Conservation (phyloP, 64 coral and sea anemone genomes). For the Porites lutea region DNA sequence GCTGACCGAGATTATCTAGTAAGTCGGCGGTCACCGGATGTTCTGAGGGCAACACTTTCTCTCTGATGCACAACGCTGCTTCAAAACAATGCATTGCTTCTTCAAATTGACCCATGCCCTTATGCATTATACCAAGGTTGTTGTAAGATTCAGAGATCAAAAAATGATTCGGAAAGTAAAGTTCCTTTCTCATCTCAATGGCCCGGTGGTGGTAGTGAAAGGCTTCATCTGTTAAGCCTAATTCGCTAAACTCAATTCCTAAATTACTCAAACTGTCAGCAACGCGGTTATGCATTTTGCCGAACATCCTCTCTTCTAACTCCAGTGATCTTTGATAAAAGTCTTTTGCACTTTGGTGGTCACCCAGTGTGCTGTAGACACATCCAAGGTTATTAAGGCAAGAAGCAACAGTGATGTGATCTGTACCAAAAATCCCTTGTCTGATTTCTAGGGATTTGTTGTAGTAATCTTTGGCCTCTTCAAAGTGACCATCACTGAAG, state of each 20-base stretch:
- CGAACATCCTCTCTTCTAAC: not conserved
- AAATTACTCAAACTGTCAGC: slow-evolving; percentile 4
- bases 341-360: not conserved
- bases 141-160: slow-evolving; percentile 20
- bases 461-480: not conserved
- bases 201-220: not conserved
- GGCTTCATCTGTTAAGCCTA: not conserved
- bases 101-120: not conserved
- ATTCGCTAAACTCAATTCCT: not conserved
- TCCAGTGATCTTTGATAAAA: not conserved
- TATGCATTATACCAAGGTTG: slow-evolving; percentile 1
- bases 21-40: not conserved
- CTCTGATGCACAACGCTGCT: not conserved
- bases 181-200: slow-evolving; percentile 14
- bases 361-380: not conserved
- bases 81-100: not conserved
- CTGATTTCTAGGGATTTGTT: not conserved
- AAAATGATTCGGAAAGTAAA: not conserved
- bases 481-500: not conserved
- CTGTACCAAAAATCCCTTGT: not conserved
- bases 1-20: slow-evolving; percentile 11
- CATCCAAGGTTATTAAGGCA: slow-evolving; percentile 1
- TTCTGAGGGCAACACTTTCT: not conserved
- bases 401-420: not conserved
- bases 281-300: not conserved